Evolutionary conservation across 2,888 invertebrate genomes (phyloP).

Genomic region (Junonia oenone): DNA sequence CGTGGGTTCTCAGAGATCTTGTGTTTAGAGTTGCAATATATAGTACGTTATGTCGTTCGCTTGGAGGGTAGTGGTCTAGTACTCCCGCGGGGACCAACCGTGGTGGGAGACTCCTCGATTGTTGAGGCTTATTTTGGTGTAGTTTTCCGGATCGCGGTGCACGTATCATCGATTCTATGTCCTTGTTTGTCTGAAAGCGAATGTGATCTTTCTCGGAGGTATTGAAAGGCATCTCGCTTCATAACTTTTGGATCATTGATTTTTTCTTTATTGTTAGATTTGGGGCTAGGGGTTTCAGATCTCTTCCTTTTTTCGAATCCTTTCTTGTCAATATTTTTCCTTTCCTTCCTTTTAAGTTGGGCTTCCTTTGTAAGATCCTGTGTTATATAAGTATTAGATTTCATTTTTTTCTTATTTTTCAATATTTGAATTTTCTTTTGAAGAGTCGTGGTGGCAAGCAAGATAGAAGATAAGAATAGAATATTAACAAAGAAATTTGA

Average conservation of each 20-base stretch:
- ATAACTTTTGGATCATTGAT: slow-evolving; percentile 6
- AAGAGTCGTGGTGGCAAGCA: slow-evolving; percentile 10
- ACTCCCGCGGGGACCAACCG: too few relatives aligned
- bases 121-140: too few relatives aligned
- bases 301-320: not conserved
- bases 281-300: not conserved
- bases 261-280: not conserved
- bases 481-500: too few relatives aligned
- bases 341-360: not conserved
- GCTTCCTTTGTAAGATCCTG: not conserved
- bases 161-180: not conserved
- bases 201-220: slow-evolving; percentile 13
- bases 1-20: too few relatives aligned
- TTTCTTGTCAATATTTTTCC: not conserved
- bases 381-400: not conserved
- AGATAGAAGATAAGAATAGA: too few relatives aligned
- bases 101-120: too few relatives aligned
- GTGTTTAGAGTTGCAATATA: too few relatives aligned
- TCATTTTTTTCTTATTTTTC: not conserved
- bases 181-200: slow-evolving; percentile 11
- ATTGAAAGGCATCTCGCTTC: slow-evolving; percentile 13
- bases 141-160: not conserved
- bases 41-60: too few relatives aligned
- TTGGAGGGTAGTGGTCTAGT: too few relatives aligned
- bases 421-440: slow-evolving; percentile 3